These are phyloP conservation scores for Meteorus sp. DNA, from an alignment of 1,140 invertebrate species.

Conservation along the genomic window DNA sequence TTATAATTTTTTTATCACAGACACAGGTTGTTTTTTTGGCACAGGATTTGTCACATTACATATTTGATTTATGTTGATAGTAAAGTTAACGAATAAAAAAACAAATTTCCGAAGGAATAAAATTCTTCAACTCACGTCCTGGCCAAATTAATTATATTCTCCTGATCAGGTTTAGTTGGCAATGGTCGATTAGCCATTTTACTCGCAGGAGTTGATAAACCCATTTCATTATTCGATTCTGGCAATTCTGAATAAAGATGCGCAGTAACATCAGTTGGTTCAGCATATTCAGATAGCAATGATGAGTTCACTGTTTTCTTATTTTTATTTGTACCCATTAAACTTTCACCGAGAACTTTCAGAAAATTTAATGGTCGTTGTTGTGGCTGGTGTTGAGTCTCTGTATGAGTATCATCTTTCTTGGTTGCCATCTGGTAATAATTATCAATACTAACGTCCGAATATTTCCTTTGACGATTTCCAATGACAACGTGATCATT, in stretches of 20 bases:
- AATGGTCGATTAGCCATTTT: conserved; percentile 71
- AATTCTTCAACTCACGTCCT: conserved; percentile 42
- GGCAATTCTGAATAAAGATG: conserved; percentile 75
- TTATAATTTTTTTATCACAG: too few species aligned
- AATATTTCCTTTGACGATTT: conserved; percentile 22
- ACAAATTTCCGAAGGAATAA: too few species aligned
- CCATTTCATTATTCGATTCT: conserved; percentile 44
- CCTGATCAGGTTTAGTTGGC: conserved; percentile 65
- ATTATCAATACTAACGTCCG: conserved; percentile 19
- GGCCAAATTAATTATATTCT: conserved; percentile 36
- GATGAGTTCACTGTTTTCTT: conserved; percentile 60
- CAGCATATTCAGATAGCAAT: conserved; percentile 70
- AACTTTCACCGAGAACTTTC: conserved; percentile 50
- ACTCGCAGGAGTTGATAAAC: conserved; percentile 54
- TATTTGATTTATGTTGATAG: conserved; percentile 19
- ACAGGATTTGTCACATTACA: conserved; percentile 39
- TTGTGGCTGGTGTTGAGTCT: background rate
- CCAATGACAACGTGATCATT: conserved; percentile 38
- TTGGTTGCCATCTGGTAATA: conserved; percentile 12
- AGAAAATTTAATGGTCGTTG: conserved; percentile 50
- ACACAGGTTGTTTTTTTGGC: too few species aligned
- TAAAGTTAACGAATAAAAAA: too few species aligned
- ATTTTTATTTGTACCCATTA: conserved; percentile 38
- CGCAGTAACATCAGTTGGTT: conserved; percentile 68
- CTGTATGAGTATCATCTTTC: background rate